Conservation (phyloP, 1,140 invertebrate species). For the Bilobella aurantiaca region DNA sequence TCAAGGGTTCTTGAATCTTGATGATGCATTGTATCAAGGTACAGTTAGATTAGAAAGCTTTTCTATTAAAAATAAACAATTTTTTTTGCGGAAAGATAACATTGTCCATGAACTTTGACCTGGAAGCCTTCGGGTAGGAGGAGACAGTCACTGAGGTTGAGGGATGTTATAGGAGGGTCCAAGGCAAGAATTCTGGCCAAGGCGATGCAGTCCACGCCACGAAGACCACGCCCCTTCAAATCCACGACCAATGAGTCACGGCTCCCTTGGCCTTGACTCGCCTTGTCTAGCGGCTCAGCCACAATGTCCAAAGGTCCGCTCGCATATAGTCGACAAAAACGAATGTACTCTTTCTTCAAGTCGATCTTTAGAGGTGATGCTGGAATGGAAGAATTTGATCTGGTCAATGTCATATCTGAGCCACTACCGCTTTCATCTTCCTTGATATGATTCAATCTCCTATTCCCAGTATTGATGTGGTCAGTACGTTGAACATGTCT, state of each 20-base stretch:
- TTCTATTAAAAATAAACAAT: background rate
- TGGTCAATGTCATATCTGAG: background rate
- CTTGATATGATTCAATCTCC: background rate
- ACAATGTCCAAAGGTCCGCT: constrained; percentile 32
- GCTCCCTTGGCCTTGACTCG: constrained; percentile 24
- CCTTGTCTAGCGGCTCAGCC: constrained; percentile 24
- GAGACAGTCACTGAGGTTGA: constrained; percentile 33
- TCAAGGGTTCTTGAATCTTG: too few relatives aligned
- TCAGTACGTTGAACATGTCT: background rate
- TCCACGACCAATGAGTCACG: constrained; percentile 23
- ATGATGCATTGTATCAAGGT: too few relatives aligned
- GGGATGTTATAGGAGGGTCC: constrained; percentile 21
- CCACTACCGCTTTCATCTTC: background rate
- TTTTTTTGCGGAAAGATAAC: background rate
- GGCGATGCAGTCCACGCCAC: constrained; percentile 34
- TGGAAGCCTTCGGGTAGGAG: constrained; percentile 33
- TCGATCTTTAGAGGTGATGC: constrained; percentile 7
- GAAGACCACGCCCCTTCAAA: constrained; percentile 30
- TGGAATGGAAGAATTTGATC: background rate
- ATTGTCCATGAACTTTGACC: constrained; percentile 14
- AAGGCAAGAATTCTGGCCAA: constrained; percentile 29
- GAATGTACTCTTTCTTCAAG: constrained; percentile 32
- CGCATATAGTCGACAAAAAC: constrained; percentile 32
- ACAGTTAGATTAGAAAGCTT: background rate
- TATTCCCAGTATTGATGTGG: too few relatives aligned